These are phyloP conservation scores for Drosophila melanica DNA, from an alignment of 1,140 invertebrate genomes.

Conservation along the genomic window DNA sequence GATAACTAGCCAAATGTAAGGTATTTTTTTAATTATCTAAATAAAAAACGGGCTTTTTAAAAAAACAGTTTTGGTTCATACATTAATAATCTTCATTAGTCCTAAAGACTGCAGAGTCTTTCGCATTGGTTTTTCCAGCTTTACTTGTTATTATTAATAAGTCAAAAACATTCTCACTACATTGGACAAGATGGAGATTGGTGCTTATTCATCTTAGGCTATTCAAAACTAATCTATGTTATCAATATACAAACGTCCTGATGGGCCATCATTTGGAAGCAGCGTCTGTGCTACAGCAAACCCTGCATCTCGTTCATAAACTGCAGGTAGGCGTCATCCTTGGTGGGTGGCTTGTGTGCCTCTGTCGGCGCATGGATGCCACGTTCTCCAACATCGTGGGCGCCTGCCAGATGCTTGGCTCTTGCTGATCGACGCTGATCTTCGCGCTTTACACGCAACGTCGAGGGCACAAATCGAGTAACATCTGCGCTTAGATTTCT, in stretches of 20 bases:
- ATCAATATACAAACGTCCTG: constrained; percentile 21
- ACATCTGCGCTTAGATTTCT: constrained; percentile 97
- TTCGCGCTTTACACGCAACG: constrained; percentile 92
- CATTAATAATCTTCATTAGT: background rate
- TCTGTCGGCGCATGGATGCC: constrained; percentile 72
- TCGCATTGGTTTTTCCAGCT: background rate
- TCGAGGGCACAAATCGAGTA: constrained; percentile 96
- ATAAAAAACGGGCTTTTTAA: background rate
- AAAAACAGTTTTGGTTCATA: background rate
- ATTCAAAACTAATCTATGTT: constrained; percentile 23
- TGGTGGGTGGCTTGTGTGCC: constrained; percentile 88
- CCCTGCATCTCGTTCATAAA: constrained; percentile 99
- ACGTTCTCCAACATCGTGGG: constrained; percentile 62
- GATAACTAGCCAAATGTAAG: too few species aligned
- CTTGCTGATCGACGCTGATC: constrained; percentile 86
- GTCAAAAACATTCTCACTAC: background rate
- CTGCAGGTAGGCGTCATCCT: constrained; percentile 98
- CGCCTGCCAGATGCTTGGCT: constrained; percentile 72
- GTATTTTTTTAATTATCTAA: too few species aligned
- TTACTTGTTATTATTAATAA: background rate
- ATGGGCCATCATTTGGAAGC: background rate
- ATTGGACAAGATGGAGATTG: background rate
- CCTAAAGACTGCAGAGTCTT: background rate
- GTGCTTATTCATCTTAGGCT: background rate
- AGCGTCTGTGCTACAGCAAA: constrained; percentile 87